Evolutionary conservation across 2,888 invertebrate genomes (phyloP).

Genomic region (Amphiduros pacificus): DNA sequence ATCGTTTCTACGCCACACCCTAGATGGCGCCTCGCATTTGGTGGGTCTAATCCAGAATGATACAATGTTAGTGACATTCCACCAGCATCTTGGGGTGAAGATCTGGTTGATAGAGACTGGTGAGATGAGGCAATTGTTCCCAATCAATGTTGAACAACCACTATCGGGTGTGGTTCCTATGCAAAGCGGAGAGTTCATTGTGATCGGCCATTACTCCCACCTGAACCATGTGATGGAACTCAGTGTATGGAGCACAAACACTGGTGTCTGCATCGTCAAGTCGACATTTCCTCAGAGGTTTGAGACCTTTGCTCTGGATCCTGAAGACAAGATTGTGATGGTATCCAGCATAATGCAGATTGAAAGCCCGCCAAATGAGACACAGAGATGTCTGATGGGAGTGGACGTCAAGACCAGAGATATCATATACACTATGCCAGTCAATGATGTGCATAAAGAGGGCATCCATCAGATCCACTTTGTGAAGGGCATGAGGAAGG

Average conservation of each 20-base stretch:
- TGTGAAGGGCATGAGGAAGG: neutral
- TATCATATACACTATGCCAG: conserved; percentile 17
- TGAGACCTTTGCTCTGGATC: conserved; percentile 22
- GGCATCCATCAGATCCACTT: conserved; percentile 19
- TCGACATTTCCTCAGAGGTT: conserved; percentile 20
- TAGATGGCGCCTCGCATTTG: conserved; percentile 24
- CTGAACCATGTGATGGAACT: conserved; percentile 27
- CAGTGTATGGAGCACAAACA: conserved; percentile 26
- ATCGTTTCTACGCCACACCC: conserved; percentile 11
- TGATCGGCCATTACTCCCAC: conserved; percentile 30
- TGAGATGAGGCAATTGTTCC: conserved; percentile 22
- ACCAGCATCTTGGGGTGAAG: conserved; percentile 15
- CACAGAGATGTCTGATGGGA: conserved; percentile 21
- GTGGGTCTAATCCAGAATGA: conserved; percentile 12
- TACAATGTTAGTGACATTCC: conserved; percentile 19
- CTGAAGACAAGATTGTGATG: conserved; percentile 17
- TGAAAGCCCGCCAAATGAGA: neutral
- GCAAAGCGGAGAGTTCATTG: conserved; percentile 19
- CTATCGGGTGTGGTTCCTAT: conserved; percentile 19
- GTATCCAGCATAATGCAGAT: conserved; percentile 19
- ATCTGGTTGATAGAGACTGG: conserved; percentile 24
- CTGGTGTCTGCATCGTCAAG: conserved; percentile 23
- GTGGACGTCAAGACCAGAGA: conserved; percentile 22
- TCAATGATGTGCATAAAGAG: conserved; percentile 21
- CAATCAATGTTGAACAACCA: conserved; percentile 22